Evolutionary conservation across 2,888 invertebrate species (phyloP), one percentile per base, ranked within the genome.

Genomic region (Oeneis ivallda): DNA sequence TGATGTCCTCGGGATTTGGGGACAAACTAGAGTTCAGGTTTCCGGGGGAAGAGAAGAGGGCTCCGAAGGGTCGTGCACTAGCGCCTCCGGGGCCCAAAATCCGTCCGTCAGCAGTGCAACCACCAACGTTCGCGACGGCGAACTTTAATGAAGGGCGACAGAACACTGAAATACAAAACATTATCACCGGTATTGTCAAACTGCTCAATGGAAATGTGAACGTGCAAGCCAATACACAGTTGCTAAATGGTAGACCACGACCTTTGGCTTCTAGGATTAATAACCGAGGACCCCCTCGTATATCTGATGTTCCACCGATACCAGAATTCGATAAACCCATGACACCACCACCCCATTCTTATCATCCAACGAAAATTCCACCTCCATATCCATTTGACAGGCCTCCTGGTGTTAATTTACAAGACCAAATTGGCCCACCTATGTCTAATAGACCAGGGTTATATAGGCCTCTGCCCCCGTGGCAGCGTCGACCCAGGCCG

Each of bases 101-200:
- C 83, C 86, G 85, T 78, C 85, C 87, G 84, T 86, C 87, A 92
- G 89, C 86, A 86, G 89, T 90, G 88, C 88, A 87, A 77, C 91
- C 87, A 76, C 91, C 87, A 80, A 91, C 84, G 75, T 93, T 92
- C 90, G 93, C 93, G 79, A 92, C 93, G 77, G 87, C 79, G 69
- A 87, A 82, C 84, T 90, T 76, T 89, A 92, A 91, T 13, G 85
- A 87, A 19, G 86, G 86, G 0, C 75, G 92, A 65, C 92, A 92
- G 72, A 90, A 91, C 56, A 84, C 87, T 0, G 97, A 97, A 79
- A 97, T 98, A 65, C 97, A 97, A 82, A 97, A 98, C 76, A 97
- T 98, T 39, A 96, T 98, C 43, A 96, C 96, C 1, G 97, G 97
- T 9, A 95, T 98, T 58, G 97, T 97, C 0, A 97, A 97, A 81